Evolutionary conservation across 2,888 invertebrate species (phyloP).

Genomic region (Coelogynopora nodosa): DNA sequence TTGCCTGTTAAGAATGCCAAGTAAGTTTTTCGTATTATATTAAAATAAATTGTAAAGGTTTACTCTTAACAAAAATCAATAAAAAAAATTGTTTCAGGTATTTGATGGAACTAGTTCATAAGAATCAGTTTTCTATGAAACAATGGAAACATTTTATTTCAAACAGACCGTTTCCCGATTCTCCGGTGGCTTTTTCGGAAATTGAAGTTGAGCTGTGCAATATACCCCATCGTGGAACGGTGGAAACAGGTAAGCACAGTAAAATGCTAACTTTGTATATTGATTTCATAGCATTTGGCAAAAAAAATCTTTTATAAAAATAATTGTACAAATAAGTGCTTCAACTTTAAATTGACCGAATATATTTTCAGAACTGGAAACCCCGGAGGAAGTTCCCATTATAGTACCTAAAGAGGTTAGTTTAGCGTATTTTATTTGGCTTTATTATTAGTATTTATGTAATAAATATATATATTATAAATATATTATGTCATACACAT

Average conservation of each 20-base stretch:
- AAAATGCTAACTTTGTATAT: too few species aligned
- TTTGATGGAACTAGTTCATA: conserved; percentile 57
- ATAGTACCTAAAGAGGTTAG: too few species aligned
- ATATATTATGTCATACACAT: too few species aligned
- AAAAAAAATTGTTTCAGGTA: conserved; percentile 51
- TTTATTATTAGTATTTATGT: too few species aligned
- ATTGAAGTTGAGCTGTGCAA: conserved; percentile 59
- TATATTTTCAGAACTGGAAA: too few species aligned
- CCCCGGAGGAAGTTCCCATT: neutral
- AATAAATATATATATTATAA: too few species aligned
- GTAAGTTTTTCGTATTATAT: conserved; percentile 49
- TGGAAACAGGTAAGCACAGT: conserved; percentile 44
- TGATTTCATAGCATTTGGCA: too few species aligned
- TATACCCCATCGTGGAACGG: conserved; percentile 50
- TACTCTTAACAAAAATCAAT: neutral
- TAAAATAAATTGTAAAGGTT: neutral
- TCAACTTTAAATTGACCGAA: too few species aligned
- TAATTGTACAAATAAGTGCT: too few species aligned
- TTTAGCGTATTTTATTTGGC: too few species aligned
- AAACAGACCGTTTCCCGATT: conserved; percentile 53
- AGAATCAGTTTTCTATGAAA: conserved; percentile 53
- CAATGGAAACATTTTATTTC: conserved; percentile 56
- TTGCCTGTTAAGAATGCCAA: conserved; percentile 56
- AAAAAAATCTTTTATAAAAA: too few species aligned
- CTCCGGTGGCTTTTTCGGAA: conserved; percentile 55